Conservation (phyloP, 2,888 invertebrate species). For the Pammene aurita region DNA sequence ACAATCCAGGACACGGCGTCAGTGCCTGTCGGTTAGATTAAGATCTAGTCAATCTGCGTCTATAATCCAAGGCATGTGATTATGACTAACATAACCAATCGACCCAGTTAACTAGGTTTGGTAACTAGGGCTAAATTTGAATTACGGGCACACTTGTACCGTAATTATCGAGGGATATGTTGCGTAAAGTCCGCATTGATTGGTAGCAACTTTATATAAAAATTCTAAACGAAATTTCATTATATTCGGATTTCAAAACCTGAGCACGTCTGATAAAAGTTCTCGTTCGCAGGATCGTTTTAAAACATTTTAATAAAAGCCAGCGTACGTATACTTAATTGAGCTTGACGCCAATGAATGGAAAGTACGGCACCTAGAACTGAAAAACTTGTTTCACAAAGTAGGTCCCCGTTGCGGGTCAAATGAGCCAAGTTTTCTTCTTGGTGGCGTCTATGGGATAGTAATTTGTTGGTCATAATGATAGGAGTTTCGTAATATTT, state of each 20-base stretch:
- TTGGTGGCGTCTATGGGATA: conserved; percentile 43
- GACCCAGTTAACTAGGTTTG: conserved; percentile 20
- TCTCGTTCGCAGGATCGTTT: conserved; percentile 9
- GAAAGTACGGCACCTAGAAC: conserved; percentile 50
- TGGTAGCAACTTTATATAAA: background rate
- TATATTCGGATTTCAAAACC: background rate
- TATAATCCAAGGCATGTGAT: conserved; percentile 24
- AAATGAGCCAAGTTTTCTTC: conserved; percentile 58
- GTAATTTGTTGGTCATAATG: conserved; percentile 39
- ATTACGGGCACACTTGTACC: background rate
- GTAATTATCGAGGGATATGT: background rate
- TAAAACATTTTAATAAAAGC: conserved; percentile 22
- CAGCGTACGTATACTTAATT: conserved; percentile 32
- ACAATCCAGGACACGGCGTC: conserved; percentile 27
- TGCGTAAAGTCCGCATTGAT: background rate
- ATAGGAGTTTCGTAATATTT: background rate
- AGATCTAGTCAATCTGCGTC: conserved; percentile 12
- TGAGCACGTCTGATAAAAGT: conserved; percentile 16
- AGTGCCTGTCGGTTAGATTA: conserved; percentile 19
- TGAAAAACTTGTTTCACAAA: conserved; percentile 58
- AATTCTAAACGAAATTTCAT: background rate
- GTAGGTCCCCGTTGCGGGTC: conserved; percentile 51
- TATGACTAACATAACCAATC: conserved; percentile 27
- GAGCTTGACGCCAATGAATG: conserved; percentile 51
- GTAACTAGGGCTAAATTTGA: conserved; percentile 27